Conservation (phyloP, 92 coral and sea anemone genomes). For the Palythoa grandiflora region DNA sequence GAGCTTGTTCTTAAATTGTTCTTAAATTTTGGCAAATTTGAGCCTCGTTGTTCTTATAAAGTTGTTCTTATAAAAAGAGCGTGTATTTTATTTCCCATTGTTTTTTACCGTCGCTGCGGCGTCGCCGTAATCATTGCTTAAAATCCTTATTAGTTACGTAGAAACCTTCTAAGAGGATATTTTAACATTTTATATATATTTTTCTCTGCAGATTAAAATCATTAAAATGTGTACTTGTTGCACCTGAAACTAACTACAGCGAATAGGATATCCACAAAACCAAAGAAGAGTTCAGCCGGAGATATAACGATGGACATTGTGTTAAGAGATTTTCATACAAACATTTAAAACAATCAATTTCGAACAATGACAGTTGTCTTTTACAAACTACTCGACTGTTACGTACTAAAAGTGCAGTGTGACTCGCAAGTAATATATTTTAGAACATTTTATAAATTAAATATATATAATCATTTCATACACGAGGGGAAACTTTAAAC, state of each 20-base stretch:
- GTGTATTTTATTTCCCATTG: too few species aligned
- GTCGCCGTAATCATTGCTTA: not conserved
- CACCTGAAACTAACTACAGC: too few species aligned
- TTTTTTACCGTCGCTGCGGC: too few species aligned
- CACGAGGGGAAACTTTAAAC: not conserved
- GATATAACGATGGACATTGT: not conserved
- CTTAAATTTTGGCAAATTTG: too few species aligned
- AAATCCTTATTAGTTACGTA: not conserved
- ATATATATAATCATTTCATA: not conserved
- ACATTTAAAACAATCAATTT: not conserved
- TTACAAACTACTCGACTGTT: not conserved
- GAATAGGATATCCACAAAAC: not conserved
- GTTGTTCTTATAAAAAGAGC: too few species aligned
- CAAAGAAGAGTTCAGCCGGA: not conserved
- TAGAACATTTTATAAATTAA: not conserved
- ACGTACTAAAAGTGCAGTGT: not conserved
- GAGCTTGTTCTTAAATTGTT: too few species aligned
- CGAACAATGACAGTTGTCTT: not conserved
- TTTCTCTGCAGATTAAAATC: not conserved
- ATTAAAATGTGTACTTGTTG: not conserved
- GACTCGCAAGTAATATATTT: slow-evolving; percentile 29
- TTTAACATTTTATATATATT: not conserved
- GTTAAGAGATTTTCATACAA: not conserved
- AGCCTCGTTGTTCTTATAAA: too few species aligned
- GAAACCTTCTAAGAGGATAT: not conserved